Evolutionary conservation across 2,797 vertebrate species (phyloP).

Genomic region (Labroides dimidiatus): DNA sequence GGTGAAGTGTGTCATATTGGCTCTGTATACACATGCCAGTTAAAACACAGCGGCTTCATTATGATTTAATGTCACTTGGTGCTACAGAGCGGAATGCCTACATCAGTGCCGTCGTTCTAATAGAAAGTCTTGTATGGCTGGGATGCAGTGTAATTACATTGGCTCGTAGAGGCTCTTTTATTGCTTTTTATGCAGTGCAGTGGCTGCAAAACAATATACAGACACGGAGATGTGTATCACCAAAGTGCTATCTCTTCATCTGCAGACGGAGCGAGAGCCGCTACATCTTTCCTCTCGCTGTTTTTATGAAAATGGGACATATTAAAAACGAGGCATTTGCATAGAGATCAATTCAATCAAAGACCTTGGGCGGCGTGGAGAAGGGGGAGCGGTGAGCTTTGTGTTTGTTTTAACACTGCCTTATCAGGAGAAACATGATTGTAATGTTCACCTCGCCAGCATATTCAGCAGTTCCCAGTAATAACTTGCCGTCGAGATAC

Average conservation of each 20-base stretch:
- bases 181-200: conserved; percentile 76
- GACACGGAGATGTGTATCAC: conserved; percentile 70
- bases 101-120: conserved; percentile 72
- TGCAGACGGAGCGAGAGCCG: conserved; percentile 57
- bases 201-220: conserved; percentile 69
- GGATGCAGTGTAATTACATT: conserved; percentile 81
- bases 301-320: conserved; percentile 77
- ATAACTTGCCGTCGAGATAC: conserved; percentile 70
- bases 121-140: conserved; percentile 62
- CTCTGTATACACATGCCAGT: conserved; percentile 63
- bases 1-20: conserved; percentile 56
- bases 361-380: conserved; percentile 66
- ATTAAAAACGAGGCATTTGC: conserved; percentile 76
- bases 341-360: conserved; percentile 81
- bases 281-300: conserved; percentile 52
- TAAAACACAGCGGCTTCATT: conserved; percentile 78
- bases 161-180: conserved; percentile 76
- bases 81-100: conserved; percentile 49
- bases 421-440: conserved; percentile 80
- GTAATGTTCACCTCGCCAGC: conserved; percentile 74
- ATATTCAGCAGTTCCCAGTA: conserved; percentile 75
- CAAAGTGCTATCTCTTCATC: conserved; percentile 72
- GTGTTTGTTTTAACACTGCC: conserved; percentile 76
- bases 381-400: conserved; percentile 34
- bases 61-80: conserved; percentile 76